Evolutionary conservation across 2,888 invertebrate genomes (phyloP).

Genomic region (Lithophane leautieri): DNA sequence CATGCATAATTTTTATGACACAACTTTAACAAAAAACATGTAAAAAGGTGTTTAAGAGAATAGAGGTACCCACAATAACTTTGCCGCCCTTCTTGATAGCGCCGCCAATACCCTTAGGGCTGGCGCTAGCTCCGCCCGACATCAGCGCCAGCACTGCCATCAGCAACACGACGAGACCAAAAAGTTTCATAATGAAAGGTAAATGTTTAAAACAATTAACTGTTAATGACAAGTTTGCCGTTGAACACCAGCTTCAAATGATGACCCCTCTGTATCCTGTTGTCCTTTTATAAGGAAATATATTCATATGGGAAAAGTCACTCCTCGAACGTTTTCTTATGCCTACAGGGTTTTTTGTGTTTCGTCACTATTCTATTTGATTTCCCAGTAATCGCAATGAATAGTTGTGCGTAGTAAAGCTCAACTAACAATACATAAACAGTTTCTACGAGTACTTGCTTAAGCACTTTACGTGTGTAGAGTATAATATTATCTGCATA

Average conservation of each 20-base stretch:
- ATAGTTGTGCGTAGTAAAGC: background rate
- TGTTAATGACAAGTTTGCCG: background rate
- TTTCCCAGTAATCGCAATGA: constrained; percentile 9
- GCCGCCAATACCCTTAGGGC: constrained; percentile 45
- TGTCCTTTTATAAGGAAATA: constrained; percentile 23
- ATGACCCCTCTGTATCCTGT: background rate
- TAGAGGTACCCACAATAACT: constrained; percentile 62
- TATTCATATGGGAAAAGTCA: constrained; percentile 3
- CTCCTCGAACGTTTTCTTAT: background rate
- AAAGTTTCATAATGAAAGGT: constrained; percentile 45
- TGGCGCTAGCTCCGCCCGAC: constrained; percentile 45
- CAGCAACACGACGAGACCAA: constrained; percentile 39
- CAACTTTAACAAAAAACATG: background rate
- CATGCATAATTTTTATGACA: too few species aligned
- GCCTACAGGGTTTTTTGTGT: constrained; percentile 31
- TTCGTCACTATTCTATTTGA: constrained; percentile 18
- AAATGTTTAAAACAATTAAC: background rate
- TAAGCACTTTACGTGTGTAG: background rate
- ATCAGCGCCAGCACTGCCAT: constrained; percentile 47
- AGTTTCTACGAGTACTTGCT: background rate
- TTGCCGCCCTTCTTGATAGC: constrained; percentile 69
- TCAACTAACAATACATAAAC: background rate
- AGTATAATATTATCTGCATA: background rate
- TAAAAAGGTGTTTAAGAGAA: background rate
- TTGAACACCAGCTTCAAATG: constrained; percentile 8